A percentile compares a stretch with the other conserved stretches of the same genome.
Conservation (phyloP, 1,140 invertebrate genomes). For the Drosophila subobscura region DNA sequence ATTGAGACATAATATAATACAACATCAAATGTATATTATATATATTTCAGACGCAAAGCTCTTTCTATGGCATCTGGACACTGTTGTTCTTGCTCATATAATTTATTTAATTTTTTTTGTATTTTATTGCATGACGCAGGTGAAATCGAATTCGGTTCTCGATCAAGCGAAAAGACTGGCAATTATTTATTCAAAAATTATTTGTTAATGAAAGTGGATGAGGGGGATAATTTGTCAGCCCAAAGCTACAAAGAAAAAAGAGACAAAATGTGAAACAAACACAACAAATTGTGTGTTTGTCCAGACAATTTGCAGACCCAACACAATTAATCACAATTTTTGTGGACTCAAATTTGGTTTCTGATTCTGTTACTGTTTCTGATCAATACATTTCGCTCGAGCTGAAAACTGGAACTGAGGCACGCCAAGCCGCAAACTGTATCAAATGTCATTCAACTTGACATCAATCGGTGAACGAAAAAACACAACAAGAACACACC, state of each 20-base stretch:
- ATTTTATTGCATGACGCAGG: conserved; percentile 61
- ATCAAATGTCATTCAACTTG: conserved; percentile 72
- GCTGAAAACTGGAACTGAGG: conserved; percentile 34
- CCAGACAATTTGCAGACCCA: conserved; percentile 9
- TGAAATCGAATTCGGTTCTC: conserved; percentile 53
- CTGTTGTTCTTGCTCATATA: conserved; percentile 35
- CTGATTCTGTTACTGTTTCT: conserved; percentile 10
- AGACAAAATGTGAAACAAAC: neutral
- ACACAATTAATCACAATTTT: conserved; percentile 8
- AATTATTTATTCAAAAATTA: conserved; percentile 25
- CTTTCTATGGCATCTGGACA: conserved; percentile 27
- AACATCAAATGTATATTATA: conserved; percentile 17
- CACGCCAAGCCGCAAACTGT: conserved; percentile 48
- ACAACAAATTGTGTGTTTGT: conserved; percentile 33
- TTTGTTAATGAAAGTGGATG: conserved; percentile 15
- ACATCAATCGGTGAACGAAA: conserved; percentile 20
- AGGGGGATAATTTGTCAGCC: conserved; percentile 10
- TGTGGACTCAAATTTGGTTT: conserved; percentile 21
- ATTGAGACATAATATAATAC: conserved; percentile 32
- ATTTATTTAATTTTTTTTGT: conserved; percentile 33
- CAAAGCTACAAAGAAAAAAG: neutral
- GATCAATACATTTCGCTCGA: conserved; percentile 5
- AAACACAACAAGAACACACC: neutral
- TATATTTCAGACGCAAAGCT: conserved; percentile 32
- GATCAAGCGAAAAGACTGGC: conserved; percentile 2